Conservation (phyloP, 2,888 invertebrate genomes). For the Rapana venosa region DNA sequence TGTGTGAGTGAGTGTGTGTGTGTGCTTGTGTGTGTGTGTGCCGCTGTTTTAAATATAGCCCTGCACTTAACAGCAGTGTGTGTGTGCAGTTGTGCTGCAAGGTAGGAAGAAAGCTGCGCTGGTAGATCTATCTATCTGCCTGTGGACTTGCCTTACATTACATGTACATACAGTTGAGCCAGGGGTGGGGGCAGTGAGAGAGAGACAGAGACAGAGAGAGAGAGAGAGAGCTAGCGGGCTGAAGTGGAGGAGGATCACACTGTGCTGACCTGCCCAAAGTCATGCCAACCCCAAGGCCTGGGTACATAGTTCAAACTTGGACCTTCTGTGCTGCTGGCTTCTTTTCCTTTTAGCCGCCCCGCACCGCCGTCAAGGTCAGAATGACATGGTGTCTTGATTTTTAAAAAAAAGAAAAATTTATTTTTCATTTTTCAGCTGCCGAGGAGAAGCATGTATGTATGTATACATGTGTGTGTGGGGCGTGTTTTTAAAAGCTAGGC, state of each 20-base stretch:
- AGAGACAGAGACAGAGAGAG: not conserved
- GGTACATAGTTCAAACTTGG: not conserved
- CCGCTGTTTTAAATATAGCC: not conserved
- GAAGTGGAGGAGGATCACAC: not conserved
- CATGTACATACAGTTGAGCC: no score
- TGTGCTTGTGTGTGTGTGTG: slow-evolving; percentile 14
- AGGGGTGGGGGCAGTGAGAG: not conserved
- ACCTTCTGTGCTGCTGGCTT: not conserved
- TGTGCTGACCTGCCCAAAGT: not conserved
- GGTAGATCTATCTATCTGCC: no score
- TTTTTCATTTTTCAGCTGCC: no score
- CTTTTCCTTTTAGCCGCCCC: not conserved
- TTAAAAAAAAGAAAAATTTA: no score
- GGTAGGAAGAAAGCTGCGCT: not conserved
- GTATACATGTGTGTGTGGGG: no score
- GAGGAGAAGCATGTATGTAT: no score
- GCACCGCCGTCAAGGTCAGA: not conserved
- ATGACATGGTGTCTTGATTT: not conserved
- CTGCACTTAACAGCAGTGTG: not conserved
- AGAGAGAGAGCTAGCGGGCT: not conserved
- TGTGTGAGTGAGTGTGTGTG: not conserved
- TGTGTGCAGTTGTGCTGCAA: slow-evolving; percentile 22
- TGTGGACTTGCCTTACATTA: no score
- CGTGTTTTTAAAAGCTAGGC: no score
- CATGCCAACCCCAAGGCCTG: not conserved